These are phyloP conservation scores for Lethrus apterus DNA, from an alignment of 1,140 invertebrate species.

Conservation along the genomic window DNA sequence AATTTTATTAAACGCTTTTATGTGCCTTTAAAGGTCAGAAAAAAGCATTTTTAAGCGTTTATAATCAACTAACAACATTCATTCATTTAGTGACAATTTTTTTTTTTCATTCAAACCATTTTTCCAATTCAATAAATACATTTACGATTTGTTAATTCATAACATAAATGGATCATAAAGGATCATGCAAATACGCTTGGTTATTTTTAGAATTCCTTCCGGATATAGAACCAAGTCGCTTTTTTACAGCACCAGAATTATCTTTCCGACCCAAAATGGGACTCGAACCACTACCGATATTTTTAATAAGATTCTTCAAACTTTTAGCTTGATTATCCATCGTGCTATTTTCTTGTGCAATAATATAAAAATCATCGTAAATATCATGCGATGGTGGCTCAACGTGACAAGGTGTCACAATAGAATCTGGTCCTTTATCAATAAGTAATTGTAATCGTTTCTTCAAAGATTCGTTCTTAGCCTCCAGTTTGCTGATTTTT, in stretches of 20 bases:
- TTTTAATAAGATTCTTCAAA: slow-evolving; percentile 66
- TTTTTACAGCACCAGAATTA: slow-evolving; percentile 37
- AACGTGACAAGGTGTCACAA: slow-evolving; percentile 52
- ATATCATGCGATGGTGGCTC: slow-evolving; percentile 68
- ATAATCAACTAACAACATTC: too few species aligned
- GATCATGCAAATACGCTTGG: too few species aligned
- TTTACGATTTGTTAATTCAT: too few species aligned
- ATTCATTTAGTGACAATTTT: too few species aligned
- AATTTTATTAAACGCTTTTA: too few species aligned
- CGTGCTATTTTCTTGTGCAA: slow-evolving; percentile 64
- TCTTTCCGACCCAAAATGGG: slow-evolving; percentile 68
- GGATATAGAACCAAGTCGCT: slow-evolving; percentile 24
- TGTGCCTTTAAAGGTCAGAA: too few species aligned
- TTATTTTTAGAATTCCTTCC: slow-evolving; percentile 11
- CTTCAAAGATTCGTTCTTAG: slow-evolving; percentile 71
- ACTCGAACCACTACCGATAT: slow-evolving; percentile 70
- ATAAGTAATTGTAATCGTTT: slow-evolving; percentile 43
- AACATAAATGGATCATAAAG: too few species aligned
- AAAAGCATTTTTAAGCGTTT: too few species aligned
- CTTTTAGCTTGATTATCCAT: slow-evolving; percentile 60
- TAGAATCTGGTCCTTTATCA: slow-evolving; percentile 45
- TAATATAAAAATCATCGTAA: slow-evolving; percentile 83
- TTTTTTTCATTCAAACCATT: too few species aligned
- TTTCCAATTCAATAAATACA: too few species aligned
- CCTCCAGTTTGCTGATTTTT: slow-evolving; percentile 69